These are phyloP conservation scores for Phoenicopterus ruber DNA, from an alignment of 2,113 vertebrate species.

Conservation along the genomic window DNA sequence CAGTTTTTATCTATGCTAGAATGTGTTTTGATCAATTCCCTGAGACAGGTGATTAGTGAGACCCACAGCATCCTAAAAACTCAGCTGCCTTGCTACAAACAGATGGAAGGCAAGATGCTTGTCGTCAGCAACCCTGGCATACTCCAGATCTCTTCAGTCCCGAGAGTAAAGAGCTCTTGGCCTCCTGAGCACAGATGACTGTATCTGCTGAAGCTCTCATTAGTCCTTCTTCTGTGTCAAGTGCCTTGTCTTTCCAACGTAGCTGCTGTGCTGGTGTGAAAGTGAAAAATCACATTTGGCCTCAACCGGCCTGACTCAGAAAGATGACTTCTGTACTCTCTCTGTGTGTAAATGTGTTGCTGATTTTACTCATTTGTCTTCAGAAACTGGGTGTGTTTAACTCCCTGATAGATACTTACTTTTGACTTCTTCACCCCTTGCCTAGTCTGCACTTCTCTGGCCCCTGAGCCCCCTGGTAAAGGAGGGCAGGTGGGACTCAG, in stretches of 20 bases:
- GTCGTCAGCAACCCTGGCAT: neutral
- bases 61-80: neutral
- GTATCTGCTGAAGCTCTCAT: neutral
- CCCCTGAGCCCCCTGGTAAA: neutral
- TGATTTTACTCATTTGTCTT: neutral
- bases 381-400: neutral
- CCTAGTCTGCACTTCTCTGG: neutral
- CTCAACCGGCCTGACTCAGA: fast-evolving
- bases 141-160: neutral
- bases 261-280: neutral
- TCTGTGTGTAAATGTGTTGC: neutral
- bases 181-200: neutral
- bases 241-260: neutral
- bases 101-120: neutral
- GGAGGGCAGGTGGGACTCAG: neutral
- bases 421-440: neutral
- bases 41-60: neutral
- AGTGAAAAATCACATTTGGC: neutral
- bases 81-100: neutral
- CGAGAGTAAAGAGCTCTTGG: neutral
- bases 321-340: neutral
- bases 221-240: neutral
- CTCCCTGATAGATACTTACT: neutral
- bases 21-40: neutral
- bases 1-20: neutral